Percentiles rank a stretch among this genome's conserved stretches.
Conservation (phyloP, 2,113 vertebrate species). For the Bufo gargarizans region DNA sequence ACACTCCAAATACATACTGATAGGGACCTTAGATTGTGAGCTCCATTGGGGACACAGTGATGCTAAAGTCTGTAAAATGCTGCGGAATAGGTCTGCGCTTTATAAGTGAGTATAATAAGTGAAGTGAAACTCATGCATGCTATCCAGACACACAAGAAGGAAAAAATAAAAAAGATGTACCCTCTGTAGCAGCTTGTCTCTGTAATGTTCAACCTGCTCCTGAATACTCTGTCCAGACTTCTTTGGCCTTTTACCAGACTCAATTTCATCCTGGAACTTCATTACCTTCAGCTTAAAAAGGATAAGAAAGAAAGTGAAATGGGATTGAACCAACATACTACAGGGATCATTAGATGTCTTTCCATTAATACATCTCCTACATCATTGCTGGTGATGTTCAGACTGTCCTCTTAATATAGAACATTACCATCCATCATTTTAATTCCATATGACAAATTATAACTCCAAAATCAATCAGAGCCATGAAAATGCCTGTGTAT, state of each 20-base stretch:
- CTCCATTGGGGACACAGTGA: no score
- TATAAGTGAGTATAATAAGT: no score
- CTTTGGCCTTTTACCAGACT: constrained; percentile 96
- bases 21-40: no score
- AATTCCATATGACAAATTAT: no score
- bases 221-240: constrained; percentile 94
- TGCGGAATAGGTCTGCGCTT: no score
- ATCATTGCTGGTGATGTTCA: no score
- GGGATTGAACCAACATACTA: not conserved
- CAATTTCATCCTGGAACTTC: constrained; percentile 99
- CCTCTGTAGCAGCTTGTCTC: constrained; percentile 95
- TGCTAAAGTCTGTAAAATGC: no score
- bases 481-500: no score
- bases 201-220: constrained; percentile 97
- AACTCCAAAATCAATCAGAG: no score
- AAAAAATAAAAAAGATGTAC: constrained; percentile 66
- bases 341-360: not conserved
- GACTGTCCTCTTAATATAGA: no score
- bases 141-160: not conserved
- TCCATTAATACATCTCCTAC: not conserved
- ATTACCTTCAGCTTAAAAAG: constrained; percentile 92
- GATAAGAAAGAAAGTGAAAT: constrained; percentile 50
- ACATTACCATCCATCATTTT: no score
- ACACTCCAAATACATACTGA: no score
- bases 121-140: not conserved